Conservation (phyloP, 2,888 invertebrate species). For the Microchrysa polita region DNA sequence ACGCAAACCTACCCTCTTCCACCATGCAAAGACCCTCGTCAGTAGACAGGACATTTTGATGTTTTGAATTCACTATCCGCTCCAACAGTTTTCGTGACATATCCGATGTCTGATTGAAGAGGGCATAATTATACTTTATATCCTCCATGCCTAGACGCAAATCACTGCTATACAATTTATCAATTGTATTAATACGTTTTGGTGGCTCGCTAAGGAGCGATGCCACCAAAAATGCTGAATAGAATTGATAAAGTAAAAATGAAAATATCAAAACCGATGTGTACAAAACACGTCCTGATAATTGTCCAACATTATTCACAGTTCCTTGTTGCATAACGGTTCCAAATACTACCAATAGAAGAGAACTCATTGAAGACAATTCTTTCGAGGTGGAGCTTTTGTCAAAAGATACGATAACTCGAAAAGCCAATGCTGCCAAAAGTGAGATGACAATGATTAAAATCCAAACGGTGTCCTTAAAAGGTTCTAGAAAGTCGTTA, state of each 20-base stretch:
- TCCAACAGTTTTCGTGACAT: not conserved
- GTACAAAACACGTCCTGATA: conserved; percentile 7
- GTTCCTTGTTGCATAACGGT: conserved; percentile 11
- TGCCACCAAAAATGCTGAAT: conserved; percentile 31
- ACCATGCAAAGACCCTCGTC: conserved; percentile 2
- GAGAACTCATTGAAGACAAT: not conserved
- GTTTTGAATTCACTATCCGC: conserved; percentile 6
- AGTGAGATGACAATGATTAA: not conserved
- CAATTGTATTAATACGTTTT: not conserved
- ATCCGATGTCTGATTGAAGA: conserved; percentile 2
- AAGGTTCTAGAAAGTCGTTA: conserved; percentile 11
- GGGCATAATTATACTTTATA: conserved; percentile 7
- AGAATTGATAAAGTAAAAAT: conserved; percentile 20
- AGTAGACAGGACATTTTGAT: not conserved
- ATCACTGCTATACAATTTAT: not conserved
- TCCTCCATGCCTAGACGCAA: conserved; percentile 16
- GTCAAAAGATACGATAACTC: not conserved
- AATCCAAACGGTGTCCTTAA: conserved; percentile 8
- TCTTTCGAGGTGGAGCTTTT: not conserved
- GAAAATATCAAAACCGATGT: not conserved
- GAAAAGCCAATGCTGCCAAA: not conserved
- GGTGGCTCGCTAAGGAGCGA: conserved; percentile 15
- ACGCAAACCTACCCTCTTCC: conserved; percentile 19
- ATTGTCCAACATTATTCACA: not conserved
- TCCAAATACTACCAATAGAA: not conserved